Evolutionary conservation across 2,797 vertebrate species (phyloP).

Genomic region (Takifugu rubripes): DNA sequence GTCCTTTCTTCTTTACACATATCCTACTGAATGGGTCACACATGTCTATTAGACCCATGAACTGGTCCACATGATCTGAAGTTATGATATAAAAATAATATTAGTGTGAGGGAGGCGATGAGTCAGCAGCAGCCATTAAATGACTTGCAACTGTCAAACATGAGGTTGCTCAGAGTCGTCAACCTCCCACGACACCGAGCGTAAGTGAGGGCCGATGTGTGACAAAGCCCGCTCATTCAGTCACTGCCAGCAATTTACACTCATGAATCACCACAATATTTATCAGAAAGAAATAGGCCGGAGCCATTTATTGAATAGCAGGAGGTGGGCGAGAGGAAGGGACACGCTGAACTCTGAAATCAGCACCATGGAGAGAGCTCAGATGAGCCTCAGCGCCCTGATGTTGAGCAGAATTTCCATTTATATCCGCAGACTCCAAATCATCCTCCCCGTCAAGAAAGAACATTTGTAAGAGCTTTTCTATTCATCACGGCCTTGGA

Average conservation of each 20-base stretch:
- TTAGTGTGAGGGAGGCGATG: constrained; percentile 41
- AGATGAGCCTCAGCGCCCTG: not conserved
- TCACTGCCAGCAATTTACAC: not conserved
- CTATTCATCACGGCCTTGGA: constrained; percentile 40
- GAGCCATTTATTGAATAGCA: not conserved
- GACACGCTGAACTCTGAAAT: constrained; percentile 14
- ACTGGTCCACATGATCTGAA: constrained; percentile 7
- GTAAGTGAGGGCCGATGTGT: constrained; percentile 10
- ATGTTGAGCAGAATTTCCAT: not conserved
- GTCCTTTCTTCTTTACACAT: not conserved
- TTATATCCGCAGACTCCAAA: not conserved
- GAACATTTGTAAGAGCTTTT: constrained; percentile 1
- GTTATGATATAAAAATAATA: constrained; percentile 17
- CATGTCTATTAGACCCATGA: not conserved
- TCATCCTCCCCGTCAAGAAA: too few relatives aligned
- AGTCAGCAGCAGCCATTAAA: constrained; percentile 28
- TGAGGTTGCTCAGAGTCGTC: constrained; percentile 7
- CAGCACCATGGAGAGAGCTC: constrained; percentile 67
- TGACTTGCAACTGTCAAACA: constrained; percentile 6
- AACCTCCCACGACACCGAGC: constrained; percentile 11
- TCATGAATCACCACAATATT: constrained; percentile 13
- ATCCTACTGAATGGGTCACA: not conserved
- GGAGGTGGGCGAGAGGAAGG: constrained; percentile 7
- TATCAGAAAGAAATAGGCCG: constrained; percentile 2
- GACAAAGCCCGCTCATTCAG: constrained; percentile 13